Conservation (phyloP, 92 coral and sea anemone genomes). For the Porites rus region DNA sequence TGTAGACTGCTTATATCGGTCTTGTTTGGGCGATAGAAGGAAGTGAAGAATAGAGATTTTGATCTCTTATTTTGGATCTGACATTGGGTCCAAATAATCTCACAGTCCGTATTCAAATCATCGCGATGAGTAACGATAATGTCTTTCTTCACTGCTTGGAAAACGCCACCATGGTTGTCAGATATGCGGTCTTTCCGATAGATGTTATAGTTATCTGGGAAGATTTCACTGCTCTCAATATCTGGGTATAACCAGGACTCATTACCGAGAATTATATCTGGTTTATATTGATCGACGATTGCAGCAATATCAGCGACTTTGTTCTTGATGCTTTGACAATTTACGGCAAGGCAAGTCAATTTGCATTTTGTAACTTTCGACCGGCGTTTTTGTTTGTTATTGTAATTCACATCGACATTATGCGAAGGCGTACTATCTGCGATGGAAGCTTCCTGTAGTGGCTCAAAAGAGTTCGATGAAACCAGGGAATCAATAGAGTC, state of each 20-base stretch:
- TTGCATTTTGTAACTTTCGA: conserved; percentile 24
- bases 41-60: too few species aligned
- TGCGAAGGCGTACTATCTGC: conserved; percentile 22
- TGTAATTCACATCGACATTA: conserved; percentile 16
- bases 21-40: too few species aligned
- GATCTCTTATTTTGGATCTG: too few species aligned
- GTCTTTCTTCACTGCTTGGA: too few species aligned
- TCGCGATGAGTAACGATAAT: too few species aligned
- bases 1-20: too few species aligned
- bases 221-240: conserved; percentile 35
- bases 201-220: conserved; percentile 54
- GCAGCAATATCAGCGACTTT: conserved; percentile 58
- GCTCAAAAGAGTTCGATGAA: conserved; percentile 14
- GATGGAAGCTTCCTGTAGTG: conserved; percentile 12
- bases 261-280: conserved; percentile 49
- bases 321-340: conserved; percentile 49
- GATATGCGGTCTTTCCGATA: conserved; percentile 45
- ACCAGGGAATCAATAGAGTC: conserved; percentile 47
- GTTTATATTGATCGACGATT: conserved; percentile 36
- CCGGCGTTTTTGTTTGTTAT: conserved; percentile 20
- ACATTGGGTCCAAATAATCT: too few species aligned
- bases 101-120: too few species aligned
- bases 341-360: conserved; percentile 42
- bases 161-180: too few species aligned
- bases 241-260: conserved; percentile 56